Evolutionary conservation across 2,113 vertebrate genomes (phyloP).

Genomic region (Notiomystis cincta): DNA sequence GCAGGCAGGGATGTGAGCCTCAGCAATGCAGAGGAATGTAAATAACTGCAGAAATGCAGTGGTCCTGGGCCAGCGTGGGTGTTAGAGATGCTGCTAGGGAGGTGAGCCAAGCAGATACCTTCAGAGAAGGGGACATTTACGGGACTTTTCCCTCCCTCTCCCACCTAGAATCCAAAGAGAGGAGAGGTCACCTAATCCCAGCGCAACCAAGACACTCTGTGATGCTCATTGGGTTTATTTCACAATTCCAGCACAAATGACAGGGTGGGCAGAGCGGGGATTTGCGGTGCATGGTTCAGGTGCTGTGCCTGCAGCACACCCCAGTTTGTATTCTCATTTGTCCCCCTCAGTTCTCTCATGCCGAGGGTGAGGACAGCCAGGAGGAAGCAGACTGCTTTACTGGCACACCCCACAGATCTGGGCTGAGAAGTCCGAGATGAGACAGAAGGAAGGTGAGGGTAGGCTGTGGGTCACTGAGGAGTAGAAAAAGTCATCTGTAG

Average conservation of each 20-base stretch:
- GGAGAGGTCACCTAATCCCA: neutral
- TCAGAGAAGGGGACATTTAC: neutral
- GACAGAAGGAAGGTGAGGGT: neutral
- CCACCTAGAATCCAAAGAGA: neutral
- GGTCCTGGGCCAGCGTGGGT: neutral
- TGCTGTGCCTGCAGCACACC: neutral
- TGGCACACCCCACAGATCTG: neutral
- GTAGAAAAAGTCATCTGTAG: neutral
- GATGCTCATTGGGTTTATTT: neutral
- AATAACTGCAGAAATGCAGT: constrained; percentile 20
- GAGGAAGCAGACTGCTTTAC: neutral
- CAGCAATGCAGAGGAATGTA: constrained; percentile 26
- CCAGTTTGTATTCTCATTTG: neutral
- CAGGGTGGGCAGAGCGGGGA: fast-evolving
- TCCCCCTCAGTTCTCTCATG: neutral
- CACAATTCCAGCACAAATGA: neutral
- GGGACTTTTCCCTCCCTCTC: neutral
- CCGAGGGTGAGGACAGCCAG: neutral
- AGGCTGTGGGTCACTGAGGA: neutral
- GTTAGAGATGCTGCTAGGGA: neutral
- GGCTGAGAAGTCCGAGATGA: neutral
- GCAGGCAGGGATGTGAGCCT: neutral
- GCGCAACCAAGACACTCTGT: neutral
- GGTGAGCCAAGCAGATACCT: neutral
- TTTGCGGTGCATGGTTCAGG: neutral